phyloP scores from a whole-genome alignment of 2,797 vertebrate genomes.

The Micrastur ruficollis region DNA sequence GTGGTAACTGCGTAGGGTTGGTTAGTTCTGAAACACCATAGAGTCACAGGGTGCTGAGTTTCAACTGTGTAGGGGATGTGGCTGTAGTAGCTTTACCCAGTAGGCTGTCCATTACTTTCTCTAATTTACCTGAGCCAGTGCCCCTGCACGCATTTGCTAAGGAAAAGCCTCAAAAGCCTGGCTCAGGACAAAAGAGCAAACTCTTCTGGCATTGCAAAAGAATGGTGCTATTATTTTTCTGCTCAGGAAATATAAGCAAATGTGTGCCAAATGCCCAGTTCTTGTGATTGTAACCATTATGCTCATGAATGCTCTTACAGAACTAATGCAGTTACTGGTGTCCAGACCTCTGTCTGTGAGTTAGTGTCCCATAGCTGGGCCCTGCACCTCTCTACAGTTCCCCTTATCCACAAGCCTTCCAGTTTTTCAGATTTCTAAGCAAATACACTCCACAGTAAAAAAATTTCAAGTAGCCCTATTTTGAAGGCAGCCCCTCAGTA shows the following conservation, averaged over 20 bases:
- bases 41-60: accelerated
- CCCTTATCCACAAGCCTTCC: not conserved
- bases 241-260: not conserved
- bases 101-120: not conserved
- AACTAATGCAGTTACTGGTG: not conserved
- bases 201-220: not conserved
- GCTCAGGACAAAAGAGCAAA: not conserved
- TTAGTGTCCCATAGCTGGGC: not conserved
- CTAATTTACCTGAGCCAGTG: not conserved
- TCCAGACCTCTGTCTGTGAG: not conserved
- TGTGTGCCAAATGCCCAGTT: not conserved
- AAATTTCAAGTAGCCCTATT: constrained; percentile 6
- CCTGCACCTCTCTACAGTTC: not conserved
- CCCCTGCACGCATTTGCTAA: not conserved
- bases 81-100: accelerated
- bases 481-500: not conserved
- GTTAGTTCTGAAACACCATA: not conserved
- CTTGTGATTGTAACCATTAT: not conserved
- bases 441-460: constrained; percentile 23
- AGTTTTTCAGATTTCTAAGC: constrained; percentile 16
- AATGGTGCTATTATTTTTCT: not conserved
- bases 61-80: accelerated
- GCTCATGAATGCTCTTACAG: not conserved
- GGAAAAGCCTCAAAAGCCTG: not conserved
- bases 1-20: accelerated